phyloP scores from a whole-genome alignment of 2,797 vertebrate genomes.

The Stomatorhinus walkeri region DNA sequence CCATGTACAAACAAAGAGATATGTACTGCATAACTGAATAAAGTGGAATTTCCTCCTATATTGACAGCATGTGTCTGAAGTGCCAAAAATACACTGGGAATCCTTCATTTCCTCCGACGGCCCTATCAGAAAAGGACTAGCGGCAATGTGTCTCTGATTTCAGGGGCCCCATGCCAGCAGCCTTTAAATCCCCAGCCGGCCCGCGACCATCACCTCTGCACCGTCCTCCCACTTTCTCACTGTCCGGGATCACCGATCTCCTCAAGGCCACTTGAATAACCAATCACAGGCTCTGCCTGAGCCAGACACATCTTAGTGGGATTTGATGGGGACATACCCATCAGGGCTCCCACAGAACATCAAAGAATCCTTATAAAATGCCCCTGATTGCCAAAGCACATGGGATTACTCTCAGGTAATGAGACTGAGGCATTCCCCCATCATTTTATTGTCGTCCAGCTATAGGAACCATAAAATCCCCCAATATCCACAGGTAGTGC shows the following conservation, averaged over 20 bases:
- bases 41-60: not conserved
- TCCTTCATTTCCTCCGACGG: conserved; percentile 32
- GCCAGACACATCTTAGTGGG: not conserved
- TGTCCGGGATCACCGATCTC: conserved; percentile 22
- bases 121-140: conserved; percentile 26
- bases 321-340: not conserved
- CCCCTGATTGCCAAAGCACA: not conserved
- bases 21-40: not conserved
- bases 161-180: conserved; percentile 22
- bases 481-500: not conserved
- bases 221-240: conserved; percentile 19
- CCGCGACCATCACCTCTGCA: conserved; percentile 11
- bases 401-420: not conserved
- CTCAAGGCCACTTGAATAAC: not conserved
- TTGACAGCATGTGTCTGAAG: conserved; percentile 12
- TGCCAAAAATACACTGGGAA: conserved; percentile 18
- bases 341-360: not conserved
- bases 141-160: conserved; percentile 41
- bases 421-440: not conserved
- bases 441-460: not conserved
- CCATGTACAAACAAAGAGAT: not conserved
- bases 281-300: not conserved
- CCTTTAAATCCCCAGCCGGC: not conserved
- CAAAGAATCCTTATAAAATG: not conserved
- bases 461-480: not conserved